phyloP scores from a whole-genome alignment of 2,113 vertebrate genomes.

The Gnathonemus echidnorhynchus region DNA sequence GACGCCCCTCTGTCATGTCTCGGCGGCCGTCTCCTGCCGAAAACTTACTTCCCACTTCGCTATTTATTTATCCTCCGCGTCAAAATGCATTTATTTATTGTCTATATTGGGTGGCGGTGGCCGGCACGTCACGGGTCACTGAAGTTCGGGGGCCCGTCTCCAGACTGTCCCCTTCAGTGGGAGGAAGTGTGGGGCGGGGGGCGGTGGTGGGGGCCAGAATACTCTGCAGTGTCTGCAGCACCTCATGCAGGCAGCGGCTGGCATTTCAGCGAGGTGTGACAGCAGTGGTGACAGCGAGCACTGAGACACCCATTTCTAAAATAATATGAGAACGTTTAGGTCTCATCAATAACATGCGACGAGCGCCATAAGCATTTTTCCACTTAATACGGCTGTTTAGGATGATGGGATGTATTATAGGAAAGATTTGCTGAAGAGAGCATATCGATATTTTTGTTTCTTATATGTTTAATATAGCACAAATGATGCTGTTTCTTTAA shows the following conservation, averaged over 20 bases:
- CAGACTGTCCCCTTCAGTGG: neutral
- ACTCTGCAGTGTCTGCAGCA: neutral
- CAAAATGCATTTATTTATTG: neutral
- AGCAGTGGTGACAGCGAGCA: neutral
- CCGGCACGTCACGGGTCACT: neutral
- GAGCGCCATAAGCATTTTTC: neutral
- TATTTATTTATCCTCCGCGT: neutral
- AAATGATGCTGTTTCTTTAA: neutral
- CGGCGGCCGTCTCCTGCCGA: neutral
- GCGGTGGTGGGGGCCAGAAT: neutral
- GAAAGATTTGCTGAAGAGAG: neutral
- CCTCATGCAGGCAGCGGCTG: neutral
- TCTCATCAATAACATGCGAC: neutral
- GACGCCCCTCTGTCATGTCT: constrained; percentile 34
- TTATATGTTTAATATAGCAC: neutral
- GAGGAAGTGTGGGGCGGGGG: constrained; percentile 8
- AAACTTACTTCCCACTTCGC: neutral
- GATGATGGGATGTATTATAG: neutral
- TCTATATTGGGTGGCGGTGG: neutral
- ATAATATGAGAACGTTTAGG: neutral
- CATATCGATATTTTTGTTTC: neutral
- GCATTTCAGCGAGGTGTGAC: neutral
- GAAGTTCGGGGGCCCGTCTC: neutral
- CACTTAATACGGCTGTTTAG: neutral
- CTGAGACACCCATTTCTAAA: neutral